Percentiles rank a stretch among this genome's conserved stretches.
Evolutionary conservation across 2,888 invertebrate genomes (phyloP).

Genomic region (Phoenoteleia sp.): DNA sequence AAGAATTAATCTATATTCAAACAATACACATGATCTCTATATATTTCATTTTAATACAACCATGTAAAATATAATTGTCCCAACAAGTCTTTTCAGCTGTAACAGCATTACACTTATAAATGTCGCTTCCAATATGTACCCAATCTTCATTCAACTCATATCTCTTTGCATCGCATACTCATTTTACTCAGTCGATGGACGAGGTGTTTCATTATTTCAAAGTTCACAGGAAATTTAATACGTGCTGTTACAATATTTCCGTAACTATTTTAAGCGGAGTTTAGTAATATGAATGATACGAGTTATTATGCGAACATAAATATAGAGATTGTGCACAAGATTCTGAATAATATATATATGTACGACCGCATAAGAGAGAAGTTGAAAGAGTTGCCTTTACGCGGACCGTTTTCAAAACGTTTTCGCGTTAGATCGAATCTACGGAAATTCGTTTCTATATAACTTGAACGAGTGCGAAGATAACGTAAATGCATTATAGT

Average conservation of each 20-base stretch:
- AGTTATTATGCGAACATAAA: constrained; percentile 39
- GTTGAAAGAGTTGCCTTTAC: background rate
- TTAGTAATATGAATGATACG: constrained; percentile 36
- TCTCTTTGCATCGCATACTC: constrained; percentile 11
- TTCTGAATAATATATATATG: constrained; percentile 44
- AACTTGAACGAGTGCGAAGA: background rate
- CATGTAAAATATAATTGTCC: constrained; percentile 10
- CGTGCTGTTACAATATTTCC: constrained; percentile 27
- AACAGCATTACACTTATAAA: constrained; percentile 22
- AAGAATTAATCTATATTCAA: no score
- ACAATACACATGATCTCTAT: background rate
- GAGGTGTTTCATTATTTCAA: constrained; percentile 3
- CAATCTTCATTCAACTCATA: constrained; percentile 34
- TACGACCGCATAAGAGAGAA: background rate
- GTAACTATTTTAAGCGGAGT: no score
- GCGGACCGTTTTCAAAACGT: background rate
- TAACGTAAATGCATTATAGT: constrained; percentile 20
- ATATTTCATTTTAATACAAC: constrained; percentile 29
- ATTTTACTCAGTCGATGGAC: constrained; percentile 17
- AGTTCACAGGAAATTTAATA: constrained; percentile 13
- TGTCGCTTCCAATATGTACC: constrained; percentile 28
- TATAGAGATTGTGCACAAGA: constrained; percentile 42
- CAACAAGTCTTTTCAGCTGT: background rate
- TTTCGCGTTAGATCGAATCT: constrained; percentile 15
- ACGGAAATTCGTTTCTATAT: background rate